Evolutionary conservation across 2,888 invertebrate genomes (phyloP).

Genomic region (Hemistola chrysoprasaria): DNA sequence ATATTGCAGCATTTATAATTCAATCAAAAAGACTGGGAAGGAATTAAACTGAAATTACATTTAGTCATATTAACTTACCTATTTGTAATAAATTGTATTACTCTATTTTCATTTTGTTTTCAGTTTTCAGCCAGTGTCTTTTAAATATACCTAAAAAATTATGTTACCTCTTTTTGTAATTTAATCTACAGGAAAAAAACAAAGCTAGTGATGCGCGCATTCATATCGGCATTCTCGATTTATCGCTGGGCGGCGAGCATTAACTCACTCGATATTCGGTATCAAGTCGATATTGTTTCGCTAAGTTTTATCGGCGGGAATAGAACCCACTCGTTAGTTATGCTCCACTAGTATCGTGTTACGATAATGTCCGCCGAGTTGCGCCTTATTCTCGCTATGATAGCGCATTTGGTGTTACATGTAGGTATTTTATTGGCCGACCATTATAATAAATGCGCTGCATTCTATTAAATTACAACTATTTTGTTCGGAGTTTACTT

Average conservation of each 20-base stretch:
- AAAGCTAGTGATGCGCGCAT: conserved; percentile 31
- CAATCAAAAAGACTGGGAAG: no score
- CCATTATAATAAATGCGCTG: conserved; percentile 29
- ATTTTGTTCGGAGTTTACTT: conserved; percentile 18
- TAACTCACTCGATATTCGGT: conserved; percentile 63
- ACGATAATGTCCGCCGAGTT: conserved; percentile 63
- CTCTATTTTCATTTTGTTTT: no score
- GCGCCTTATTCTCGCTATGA: conserved; percentile 32
- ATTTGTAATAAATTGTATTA: no score
- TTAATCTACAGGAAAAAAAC: conserved; percentile 23
- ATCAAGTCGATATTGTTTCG: conserved; percentile 68
- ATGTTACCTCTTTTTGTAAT: conserved; percentile 12
- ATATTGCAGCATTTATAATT: no score
- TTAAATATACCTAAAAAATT: no score
- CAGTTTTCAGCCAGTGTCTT: background rate
- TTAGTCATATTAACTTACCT: no score
- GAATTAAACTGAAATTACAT: no score
- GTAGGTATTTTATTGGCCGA: conserved; percentile 28
- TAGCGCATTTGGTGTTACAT: conserved; percentile 33
- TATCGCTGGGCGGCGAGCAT: conserved; percentile 48
- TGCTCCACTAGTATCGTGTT: conserved; percentile 59
- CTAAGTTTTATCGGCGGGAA: conserved; percentile 63
- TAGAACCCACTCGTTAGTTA: conserved; percentile 63
- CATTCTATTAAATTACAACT: conserved; percentile 19
- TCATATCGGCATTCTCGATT: conserved; percentile 34